Conservation (phyloP, 2,888 invertebrate genomes). For the Aricia artaxerxes region DNA sequence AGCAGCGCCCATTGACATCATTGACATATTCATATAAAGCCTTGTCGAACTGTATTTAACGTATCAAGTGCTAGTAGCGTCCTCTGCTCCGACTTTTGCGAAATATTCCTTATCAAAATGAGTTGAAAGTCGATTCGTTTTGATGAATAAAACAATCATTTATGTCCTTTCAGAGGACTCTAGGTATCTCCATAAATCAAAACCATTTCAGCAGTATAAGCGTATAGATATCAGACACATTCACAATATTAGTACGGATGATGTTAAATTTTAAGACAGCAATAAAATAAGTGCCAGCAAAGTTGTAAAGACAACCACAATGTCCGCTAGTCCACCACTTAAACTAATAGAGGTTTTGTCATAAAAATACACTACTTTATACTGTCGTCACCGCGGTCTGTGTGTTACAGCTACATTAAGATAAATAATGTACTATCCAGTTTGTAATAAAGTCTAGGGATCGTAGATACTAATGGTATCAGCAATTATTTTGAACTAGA, state of each 20-base stretch:
- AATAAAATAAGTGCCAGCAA: constrained; percentile 43
- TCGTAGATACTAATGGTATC: not conserved
- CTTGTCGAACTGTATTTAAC: no score
- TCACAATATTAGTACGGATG: not conserved
- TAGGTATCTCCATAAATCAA: no score
- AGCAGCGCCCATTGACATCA: no score
- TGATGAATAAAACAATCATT: no score
- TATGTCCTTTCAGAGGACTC: no score
- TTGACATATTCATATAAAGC: no score
- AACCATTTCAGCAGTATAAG: not conserved
- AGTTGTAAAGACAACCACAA: constrained; percentile 48
- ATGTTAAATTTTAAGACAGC: constrained; percentile 6
- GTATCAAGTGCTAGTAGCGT: no score
- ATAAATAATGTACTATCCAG: not conserved
- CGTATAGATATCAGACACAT: not conserved
- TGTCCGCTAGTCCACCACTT: constrained; percentile 55
- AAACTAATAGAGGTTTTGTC: constrained; percentile 68
- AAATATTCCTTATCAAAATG: no score
- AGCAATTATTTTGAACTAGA: not conserved
- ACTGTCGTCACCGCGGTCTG: not conserved
- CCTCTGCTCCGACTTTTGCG: no score
- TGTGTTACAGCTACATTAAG: not conserved
- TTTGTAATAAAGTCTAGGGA: not conserved
- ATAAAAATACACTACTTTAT: constrained; percentile 72
- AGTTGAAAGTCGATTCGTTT: no score